phyloP scores from a whole-genome alignment of 2,113 vertebrate species.

The Mola mola region DNA sequence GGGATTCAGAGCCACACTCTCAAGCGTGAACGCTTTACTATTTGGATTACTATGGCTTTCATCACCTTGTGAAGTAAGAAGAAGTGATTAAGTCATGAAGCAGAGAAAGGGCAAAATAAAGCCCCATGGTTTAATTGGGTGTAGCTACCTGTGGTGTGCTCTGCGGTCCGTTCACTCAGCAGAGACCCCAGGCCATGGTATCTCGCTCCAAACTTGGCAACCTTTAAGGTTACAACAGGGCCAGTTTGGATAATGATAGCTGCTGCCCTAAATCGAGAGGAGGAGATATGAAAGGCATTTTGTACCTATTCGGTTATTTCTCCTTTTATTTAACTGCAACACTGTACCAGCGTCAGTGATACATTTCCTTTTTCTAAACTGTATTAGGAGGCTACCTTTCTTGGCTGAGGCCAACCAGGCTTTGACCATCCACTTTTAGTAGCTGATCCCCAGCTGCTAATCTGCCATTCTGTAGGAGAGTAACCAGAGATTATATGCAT shows the following conservation, averaged over 20 bases:
- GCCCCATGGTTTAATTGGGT: too few relatives aligned
- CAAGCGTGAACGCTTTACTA: conserved; percentile 81
- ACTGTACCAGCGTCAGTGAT: too few relatives aligned
- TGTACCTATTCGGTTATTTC: too few relatives aligned
- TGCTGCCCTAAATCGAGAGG: conserved; percentile 84
- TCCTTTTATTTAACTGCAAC: too few relatives aligned
- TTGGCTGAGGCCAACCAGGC: conserved; percentile 90
- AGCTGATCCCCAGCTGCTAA: conserved; percentile 92
- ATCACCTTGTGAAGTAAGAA: conserved; percentile 66
- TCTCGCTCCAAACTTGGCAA: conserved; percentile 91
- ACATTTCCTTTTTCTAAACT: too few relatives aligned
- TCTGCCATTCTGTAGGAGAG: conserved; percentile 82
- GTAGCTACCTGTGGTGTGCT: conserved; percentile 81
- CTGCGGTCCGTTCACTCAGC: conserved; percentile 83
- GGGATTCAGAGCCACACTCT: conserved; percentile 57
- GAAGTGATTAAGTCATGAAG: neutral
- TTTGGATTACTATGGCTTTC: conserved; percentile 77
- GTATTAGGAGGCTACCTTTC: conserved; percentile 91
- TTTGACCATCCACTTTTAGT: conserved; percentile 91
- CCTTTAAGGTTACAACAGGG: conserved; percentile 88
- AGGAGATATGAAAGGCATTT: neutral
- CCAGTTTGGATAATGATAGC: conserved; percentile 92
- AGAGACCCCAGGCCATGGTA: conserved; percentile 88
- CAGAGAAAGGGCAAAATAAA: neutral
- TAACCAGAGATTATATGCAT: neutral